A percentile compares a stretch with the other conserved stretches of the same genome.
These are phyloP conservation scores for Pseudochirops corinnae DNA, from an alignment of 2,797 vertebrate genomes.

Conservation along the genomic window DNA sequence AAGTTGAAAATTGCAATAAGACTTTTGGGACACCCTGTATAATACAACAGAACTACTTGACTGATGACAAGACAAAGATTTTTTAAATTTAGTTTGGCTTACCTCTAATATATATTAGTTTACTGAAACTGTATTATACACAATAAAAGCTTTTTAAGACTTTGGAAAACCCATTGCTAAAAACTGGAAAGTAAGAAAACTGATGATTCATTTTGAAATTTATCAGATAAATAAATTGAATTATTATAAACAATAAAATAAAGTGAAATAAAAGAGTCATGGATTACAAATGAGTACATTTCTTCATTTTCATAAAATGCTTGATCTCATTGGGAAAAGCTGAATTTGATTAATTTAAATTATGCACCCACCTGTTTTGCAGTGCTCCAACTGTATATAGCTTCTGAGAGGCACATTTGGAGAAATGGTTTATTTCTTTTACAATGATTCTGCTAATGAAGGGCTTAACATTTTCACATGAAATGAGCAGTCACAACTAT, in stretches of 20 bases:
- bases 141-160: constrained; percentile 8
- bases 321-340: not conserved
- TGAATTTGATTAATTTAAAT: not conserved
- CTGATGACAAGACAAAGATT: not conserved
- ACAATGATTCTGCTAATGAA: constrained; percentile 1
- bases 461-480: not conserved
- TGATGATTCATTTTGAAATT: not conserved
- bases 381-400: not conserved
- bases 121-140: not conserved
- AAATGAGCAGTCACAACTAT: not conserved
- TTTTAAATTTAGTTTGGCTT: not conserved
- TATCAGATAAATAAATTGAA: not conserved
- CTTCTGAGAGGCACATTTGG: not conserved
- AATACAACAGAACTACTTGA: not conserved
- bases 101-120: not conserved
- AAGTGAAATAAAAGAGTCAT: not conserved
- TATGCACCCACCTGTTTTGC: not conserved
- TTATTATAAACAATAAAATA: not conserved
- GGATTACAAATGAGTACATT: not conserved
- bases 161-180: constrained; percentile 14
- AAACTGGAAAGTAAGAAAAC: not conserved
- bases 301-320: not conserved
- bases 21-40: not conserved
- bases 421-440: not conserved
- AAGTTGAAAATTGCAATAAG: not conserved